Base-by-base conservation (phyloP, 2,113 vertebrate species). In the Trichechus manatus region DNA sequence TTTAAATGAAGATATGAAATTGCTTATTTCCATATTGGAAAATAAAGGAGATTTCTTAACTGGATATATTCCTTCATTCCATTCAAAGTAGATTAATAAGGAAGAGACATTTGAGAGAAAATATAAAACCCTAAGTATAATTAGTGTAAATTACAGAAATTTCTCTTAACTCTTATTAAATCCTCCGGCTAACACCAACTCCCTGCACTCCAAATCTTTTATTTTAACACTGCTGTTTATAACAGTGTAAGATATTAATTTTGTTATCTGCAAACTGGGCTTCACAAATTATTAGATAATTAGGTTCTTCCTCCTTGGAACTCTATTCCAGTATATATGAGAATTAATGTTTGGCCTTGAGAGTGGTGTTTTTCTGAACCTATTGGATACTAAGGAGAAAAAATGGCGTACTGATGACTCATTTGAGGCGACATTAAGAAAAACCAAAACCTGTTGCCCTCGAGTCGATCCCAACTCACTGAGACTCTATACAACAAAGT, bases 11-110 rank as follows among this genome's bases (percentile, higher is more conserved):
- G 79, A 61, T 25, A 72, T 25, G 31, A 66, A 89, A 72, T 44
- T 68, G 36, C 84, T 96, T 93, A 88, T 94, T 97, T 95, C 19
- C 14, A 36, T 87, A 25, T 50, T 88, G 87, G 63, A 91, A 94
- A 83, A 75, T 6, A 91, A 33, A 68, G 20, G 81, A 42, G 25
- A 82, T 83, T 94, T 83, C 59, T 89, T 89, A 96, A 93, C 50
- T 77, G 53, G 47, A 47, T 95, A 42, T 56, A 70, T 84, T 50
- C 47, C 36, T 83, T 84, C 29, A 9, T 88, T 95, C 29, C 89
- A 56, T 86, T 94, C 36, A 89, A 87, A 93, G 79, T 36, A 70
- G 44, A 91, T 93, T 94, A 83, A 91, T 70, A 44, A 79, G 44
- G 25, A 83, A 70, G 33, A 93, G 33, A 88, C 17, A 66, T 61